Evolutionary conservation across 2,888 invertebrate species (phyloP).

Genomic region (Melipona bicolor): DNA sequence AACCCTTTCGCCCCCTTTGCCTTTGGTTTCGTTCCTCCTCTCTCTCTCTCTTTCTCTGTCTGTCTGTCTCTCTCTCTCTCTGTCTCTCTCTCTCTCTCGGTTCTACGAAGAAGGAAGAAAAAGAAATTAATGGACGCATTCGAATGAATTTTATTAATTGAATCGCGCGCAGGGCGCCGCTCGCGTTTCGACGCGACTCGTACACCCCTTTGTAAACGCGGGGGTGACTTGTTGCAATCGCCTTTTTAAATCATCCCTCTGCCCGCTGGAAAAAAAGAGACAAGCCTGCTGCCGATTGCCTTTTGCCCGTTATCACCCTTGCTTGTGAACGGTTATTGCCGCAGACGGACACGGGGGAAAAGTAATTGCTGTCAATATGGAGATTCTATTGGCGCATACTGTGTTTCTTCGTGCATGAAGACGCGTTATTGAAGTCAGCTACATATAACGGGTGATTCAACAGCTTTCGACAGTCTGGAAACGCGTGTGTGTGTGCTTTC

Average conservation of each 20-base stretch:
- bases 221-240: conserved; percentile 76
- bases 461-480: background rate
- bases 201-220: conserved; percentile 66
- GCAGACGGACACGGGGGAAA: conserved; percentile 50
- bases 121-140: conserved; percentile 80
- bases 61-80: background rate
- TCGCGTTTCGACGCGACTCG: conserved; percentile 71
- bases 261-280: conserved; percentile 50
- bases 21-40: background rate
- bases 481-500: background rate
- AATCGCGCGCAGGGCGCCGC: conserved; percentile 76
- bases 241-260: conserved; percentile 64
- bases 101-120: conserved; percentile 12
- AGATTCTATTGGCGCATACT: conserved; percentile 40
- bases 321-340: conserved; percentile 56
- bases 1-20: conserved; percentile 77
- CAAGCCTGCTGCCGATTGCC: conserved; percentile 67
- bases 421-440: conserved; percentile 45
- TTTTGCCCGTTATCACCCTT: conserved; percentile 68
- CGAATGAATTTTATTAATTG: conserved; percentile 83
- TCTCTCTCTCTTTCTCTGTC: background rate
- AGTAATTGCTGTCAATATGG: conserved; percentile 60
- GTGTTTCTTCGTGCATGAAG: conserved; percentile 43
- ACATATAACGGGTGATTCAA: conserved; percentile 11
- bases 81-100: background rate